Evolutionary conservation across 2,888 invertebrate genomes (phyloP).

Genomic region (Seira ritae): DNA sequence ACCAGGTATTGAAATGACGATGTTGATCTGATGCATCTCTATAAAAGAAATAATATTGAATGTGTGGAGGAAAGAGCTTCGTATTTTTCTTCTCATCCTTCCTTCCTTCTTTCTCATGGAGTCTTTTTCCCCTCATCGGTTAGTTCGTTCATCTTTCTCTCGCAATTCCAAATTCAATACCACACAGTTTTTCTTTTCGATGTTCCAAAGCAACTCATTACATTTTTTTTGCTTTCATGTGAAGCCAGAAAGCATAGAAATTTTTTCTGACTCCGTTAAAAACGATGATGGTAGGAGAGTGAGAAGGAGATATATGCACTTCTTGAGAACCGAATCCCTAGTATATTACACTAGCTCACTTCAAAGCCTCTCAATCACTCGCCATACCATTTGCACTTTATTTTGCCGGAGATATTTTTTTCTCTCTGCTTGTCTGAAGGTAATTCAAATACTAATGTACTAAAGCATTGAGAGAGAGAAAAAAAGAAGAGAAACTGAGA

Average conservation of each 20-base stretch:
- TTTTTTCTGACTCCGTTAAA: not conserved
- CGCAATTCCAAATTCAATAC: not conserved
- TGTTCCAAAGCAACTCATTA: not conserved
- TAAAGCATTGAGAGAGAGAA: not conserved
- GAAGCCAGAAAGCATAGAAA: not conserved
- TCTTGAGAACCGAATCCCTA: not conserved
- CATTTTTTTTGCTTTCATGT: not conserved
- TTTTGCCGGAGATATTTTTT: conserved; percentile 14
- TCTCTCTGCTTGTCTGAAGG: not conserved
- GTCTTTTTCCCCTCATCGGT: not conserved
- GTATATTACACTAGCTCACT: not conserved
- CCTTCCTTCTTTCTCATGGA: not conserved
- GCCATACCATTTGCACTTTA: conserved; percentile 37
- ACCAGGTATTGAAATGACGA: conserved; percentile 50
- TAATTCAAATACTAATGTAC: not conserved
- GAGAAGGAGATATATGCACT: not conserved
- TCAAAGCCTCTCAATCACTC: conserved; percentile 34
- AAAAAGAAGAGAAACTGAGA: not conserved
- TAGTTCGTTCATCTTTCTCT: not conserved
- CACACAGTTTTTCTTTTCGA: not conserved
- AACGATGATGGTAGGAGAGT: not conserved
- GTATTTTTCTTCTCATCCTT: no score
- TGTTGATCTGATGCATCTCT: not conserved
- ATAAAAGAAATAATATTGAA: not conserved
- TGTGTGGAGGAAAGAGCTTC: not conserved